Conservation (phyloP, 2,888 invertebrate species). For the Pandemis heparana region DNA sequence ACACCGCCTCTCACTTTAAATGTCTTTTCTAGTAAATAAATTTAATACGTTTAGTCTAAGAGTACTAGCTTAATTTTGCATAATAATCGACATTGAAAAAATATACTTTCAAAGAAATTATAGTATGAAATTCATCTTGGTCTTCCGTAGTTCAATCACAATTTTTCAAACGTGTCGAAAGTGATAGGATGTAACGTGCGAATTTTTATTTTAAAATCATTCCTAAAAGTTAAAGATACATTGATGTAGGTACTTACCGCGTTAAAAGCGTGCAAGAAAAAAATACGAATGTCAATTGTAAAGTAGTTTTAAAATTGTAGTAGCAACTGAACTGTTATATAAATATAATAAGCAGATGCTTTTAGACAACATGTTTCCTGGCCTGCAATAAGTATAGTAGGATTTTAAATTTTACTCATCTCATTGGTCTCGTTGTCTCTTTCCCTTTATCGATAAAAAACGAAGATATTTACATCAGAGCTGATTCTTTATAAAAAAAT, state of each 20-base stretch:
- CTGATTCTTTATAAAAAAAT: no score
- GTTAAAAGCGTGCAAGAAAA: neutral
- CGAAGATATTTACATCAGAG: no score
- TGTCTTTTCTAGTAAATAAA: constrained; percentile 58
- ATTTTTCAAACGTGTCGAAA: neutral
- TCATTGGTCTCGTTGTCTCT: no score
- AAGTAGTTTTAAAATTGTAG: neutral
- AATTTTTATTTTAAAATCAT: neutral
- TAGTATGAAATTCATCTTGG: constrained; percentile 44
- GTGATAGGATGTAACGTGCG: neutral
- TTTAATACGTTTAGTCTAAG: constrained; percentile 39
- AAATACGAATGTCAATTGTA: neutral
- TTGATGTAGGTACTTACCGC: neutral
- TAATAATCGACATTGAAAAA: no score
- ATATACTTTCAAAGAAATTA: constrained; percentile 18
- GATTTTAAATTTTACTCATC: no score
- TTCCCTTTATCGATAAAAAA: no score
- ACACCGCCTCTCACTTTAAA: constrained; percentile 58
- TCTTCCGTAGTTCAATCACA: constrained; percentile 31
- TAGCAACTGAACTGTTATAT: no score
- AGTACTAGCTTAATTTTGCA: no score
- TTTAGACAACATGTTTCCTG: no score
- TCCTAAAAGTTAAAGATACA: neutral
- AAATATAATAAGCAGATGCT: no score
- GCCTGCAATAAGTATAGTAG: no score